Evolutionary conservation across 2,797 vertebrate species (phyloP), one percentile per base, ranked within the genome.

Genomic region (Knipowitschia caucasica): DNA sequence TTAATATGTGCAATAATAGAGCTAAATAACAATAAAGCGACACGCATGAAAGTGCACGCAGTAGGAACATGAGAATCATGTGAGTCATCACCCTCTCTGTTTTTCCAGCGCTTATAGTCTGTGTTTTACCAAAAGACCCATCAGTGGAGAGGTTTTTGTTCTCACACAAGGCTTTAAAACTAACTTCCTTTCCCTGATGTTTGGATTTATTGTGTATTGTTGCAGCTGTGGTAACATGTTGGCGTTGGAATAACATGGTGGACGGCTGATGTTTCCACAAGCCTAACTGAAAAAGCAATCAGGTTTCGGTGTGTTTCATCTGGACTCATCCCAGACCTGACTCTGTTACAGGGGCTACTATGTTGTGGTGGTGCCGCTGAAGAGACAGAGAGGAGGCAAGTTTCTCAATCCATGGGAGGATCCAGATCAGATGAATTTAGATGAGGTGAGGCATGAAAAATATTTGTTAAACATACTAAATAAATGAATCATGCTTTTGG

Each of bases 371-470:
- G 92, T 97, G 69, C 95, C 95, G 42, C 91, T 99, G 88, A 99
- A 95, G 92, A 98, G 94, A 67, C 94, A 94, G 78, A 90, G 93
- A 85, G 94, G 82, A 61, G 91, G 97, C 62, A 98, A 98, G 85
- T 98, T 98, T 84, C 84, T 93, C 72, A 98, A 96, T 74, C 92
- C 89, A 2, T 95, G 93, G 92, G 92, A 93, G 55, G 95, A 94
- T 58, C 96, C 97, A 1, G 97, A 99, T 82, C 95, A 98, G 81
- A 96, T 99, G 94, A 95, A 98, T 84, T 80, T 99, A 72, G 95
- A 99, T 78, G 97, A 99, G 93, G 97, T 99, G 67, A 78, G 58
- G 42, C 15, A 4, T 11, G n/a, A 34, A 18, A 33, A 49, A 49
- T 49, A 20, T 20, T 30, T 33, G 46, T 33, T 21, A 49, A 49